These are phyloP conservation scores for Apus apus DNA, from an alignment of 2,113 vertebrate genomes.

Conservation along the genomic window DNA sequence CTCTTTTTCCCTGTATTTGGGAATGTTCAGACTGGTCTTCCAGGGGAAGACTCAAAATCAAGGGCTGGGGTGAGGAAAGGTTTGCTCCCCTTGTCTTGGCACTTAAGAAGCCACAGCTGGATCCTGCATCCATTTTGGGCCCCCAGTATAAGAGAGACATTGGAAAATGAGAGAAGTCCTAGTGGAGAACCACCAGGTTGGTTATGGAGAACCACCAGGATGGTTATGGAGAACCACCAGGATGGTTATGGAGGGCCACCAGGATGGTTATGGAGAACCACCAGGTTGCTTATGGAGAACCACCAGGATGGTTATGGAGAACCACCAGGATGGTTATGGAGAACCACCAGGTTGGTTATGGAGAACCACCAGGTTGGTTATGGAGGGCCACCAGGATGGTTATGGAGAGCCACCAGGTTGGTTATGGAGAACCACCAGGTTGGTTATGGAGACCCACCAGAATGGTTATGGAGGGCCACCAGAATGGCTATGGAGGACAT, in stretches of 20 bases:
- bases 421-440: not conserved
- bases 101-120: not conserved
- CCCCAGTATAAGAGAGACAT: not conserved
- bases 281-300: not conserved
- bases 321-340: too few relatives aligned
- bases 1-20: fast-evolving
- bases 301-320: not conserved
- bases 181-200: not conserved
- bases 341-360: not conserved
- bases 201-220: not conserved
- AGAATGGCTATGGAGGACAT: not conserved
- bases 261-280: not conserved
- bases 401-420: too few relatives aligned
- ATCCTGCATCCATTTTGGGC: not conserved
- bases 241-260: not conserved
- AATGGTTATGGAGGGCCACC: not conserved
- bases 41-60: not conserved
- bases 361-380: not conserved
- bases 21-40: not conserved
- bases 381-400: not conserved
- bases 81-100: not conserved
- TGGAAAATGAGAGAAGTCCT: not conserved
- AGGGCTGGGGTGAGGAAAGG: not conserved
- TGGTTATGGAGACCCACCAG: not conserved
- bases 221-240: not conserved